These are phyloP conservation scores for Myiozetetes cayanensis DNA, from an alignment of 2,113 vertebrate genomes.

Conservation along the genomic window DNA sequence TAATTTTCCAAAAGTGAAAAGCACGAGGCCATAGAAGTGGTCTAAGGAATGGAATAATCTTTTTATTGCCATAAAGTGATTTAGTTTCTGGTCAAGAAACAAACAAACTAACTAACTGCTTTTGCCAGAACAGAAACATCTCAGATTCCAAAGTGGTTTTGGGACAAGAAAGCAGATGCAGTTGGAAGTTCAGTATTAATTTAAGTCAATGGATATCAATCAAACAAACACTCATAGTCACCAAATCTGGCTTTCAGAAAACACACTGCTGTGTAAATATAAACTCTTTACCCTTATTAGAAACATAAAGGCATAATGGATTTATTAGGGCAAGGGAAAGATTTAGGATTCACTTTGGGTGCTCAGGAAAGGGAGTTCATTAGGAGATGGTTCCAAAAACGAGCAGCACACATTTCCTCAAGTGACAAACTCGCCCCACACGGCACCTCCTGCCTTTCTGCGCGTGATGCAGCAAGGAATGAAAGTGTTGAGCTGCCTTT, in stretches of 20 bases:
- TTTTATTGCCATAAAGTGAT: background rate
- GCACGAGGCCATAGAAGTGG: background rate
- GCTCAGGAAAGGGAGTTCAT: background rate
- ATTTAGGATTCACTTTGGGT: background rate
- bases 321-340: background rate
- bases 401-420: background rate
- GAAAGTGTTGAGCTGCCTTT: background rate
- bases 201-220: background rate
- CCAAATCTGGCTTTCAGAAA: background rate
- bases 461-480: background rate
- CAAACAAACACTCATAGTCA: background rate
- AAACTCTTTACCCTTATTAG: background rate
- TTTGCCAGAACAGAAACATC: background rate
- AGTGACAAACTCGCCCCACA: background rate
- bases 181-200: background rate
- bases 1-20: background rate
- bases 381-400: background rate
- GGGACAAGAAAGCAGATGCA: background rate
- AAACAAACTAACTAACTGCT: background rate
- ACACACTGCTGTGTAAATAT: background rate
- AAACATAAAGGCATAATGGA: too few species aligned
- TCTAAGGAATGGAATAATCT: background rate
- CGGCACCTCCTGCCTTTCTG: background rate
- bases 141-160: background rate
- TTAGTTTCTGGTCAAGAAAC: background rate